A percentile compares a stretch with the other conserved stretches of the same genome.
Conservation (phyloP, 1,140 invertebrate species). For the Copidosoma floridanum region DNA sequence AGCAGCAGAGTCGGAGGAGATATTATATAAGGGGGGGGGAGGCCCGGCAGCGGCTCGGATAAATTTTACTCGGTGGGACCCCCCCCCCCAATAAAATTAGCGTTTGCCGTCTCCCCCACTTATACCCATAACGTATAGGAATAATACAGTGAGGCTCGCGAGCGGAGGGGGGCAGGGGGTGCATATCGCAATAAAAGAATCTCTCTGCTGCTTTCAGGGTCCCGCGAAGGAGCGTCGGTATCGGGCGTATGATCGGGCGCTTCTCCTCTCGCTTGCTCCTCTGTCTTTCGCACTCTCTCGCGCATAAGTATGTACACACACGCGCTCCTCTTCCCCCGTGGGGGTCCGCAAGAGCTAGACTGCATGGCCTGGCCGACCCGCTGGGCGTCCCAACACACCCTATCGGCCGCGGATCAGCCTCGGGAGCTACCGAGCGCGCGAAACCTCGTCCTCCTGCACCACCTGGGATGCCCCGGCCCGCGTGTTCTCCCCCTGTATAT, state of each 20-base stretch:
- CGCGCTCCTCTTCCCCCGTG: too few relatives aligned
- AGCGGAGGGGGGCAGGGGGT: not conserved
- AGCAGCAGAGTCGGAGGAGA: too few relatives aligned
- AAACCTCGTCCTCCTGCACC: too few relatives aligned
- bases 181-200: slow-evolving; percentile 3
- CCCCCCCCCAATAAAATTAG: slow-evolving; percentile 16
- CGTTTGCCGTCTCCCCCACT: not conserved
- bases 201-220: too few relatives aligned
- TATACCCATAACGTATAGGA: too few relatives aligned
- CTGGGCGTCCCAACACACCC: not conserved
- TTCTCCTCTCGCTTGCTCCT: not conserved
- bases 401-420: slow-evolving; percentile 7
- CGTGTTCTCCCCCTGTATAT: too few relatives aligned
- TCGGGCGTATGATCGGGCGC: slow-evolving; percentile 1
- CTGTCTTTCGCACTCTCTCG: not conserved
- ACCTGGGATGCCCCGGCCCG: too few relatives aligned
- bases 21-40: not conserved
- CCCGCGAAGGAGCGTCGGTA: not conserved
- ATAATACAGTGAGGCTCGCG: too few relatives aligned
- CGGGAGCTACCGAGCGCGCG: slow-evolving; percentile 6
- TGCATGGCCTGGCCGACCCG: not conserved
- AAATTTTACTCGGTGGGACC: slow-evolving; percentile 7
- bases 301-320: not conserved
- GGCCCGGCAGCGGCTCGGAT: not conserved
- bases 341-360: too few relatives aligned